Evolutionary conservation across 2,888 invertebrate species (phyloP).

Genomic region (Hyposoter didymator): DNA sequence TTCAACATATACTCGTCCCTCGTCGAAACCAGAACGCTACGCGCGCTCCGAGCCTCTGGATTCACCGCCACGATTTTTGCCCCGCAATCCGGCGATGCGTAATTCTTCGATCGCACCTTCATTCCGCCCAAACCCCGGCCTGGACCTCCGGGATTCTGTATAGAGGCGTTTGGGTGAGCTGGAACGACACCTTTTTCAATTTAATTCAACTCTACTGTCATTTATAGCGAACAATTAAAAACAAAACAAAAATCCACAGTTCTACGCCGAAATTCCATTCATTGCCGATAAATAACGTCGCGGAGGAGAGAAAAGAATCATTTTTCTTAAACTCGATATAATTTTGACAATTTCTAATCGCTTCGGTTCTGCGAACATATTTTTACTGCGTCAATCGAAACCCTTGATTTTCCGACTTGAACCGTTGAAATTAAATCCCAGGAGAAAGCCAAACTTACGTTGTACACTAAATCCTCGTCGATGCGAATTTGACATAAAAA

Average conservation of each 20-base stretch:
- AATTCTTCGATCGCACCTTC: constrained; percentile 94
- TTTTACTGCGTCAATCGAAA: no score
- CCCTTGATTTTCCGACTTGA: no score
- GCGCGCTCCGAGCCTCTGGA: constrained; percentile 94
- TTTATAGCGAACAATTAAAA: no score
- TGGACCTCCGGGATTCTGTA: constrained; percentile 80
- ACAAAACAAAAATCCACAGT: not conserved
- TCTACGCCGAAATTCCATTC: not conserved
- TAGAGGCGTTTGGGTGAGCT: constrained; percentile 82
- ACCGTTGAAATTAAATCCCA: no score
- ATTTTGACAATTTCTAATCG: no score
- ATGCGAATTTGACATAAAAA: not conserved
- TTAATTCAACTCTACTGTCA: not conserved
- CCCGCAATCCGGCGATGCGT: constrained; percentile 98
- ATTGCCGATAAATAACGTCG: not conserved
- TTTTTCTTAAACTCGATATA: no score
- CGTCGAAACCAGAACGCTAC: constrained; percentile 94
- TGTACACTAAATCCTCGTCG: no score
- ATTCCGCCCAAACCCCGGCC: constrained; percentile 86
- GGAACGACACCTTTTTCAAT: constrained; percentile 44
- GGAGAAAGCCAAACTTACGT: no score
- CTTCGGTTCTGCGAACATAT: no score
- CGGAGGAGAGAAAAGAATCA: not conserved
- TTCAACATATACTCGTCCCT: constrained; percentile 99
- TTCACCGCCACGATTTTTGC: constrained; percentile 98